Percentiles rank a stretch among this genome's conserved stretches.
These are phyloP conservation scores for Mythimna vitellina DNA, from an alignment of 2,888 invertebrate genomes.

Conservation along the genomic window DNA sequence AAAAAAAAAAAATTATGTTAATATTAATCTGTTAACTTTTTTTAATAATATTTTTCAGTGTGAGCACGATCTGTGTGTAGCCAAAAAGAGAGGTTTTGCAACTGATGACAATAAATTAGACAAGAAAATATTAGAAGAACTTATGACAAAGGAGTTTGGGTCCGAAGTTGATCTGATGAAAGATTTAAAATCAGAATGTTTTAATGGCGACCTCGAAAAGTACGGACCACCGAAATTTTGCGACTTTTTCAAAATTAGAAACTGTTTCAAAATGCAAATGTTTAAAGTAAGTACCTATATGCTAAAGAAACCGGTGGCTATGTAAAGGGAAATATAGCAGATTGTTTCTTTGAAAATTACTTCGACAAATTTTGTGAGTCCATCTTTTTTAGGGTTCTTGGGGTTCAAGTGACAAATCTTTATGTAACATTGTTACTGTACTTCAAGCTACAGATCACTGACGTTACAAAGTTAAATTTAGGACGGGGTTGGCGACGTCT, in stretches of 20 bases:
- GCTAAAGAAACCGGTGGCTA: neutral
- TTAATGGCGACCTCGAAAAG: conserved; percentile 17
- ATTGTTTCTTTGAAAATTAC: too few relatives aligned
- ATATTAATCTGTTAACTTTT: neutral
- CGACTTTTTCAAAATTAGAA: conserved; percentile 32
- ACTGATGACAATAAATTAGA: conserved; percentile 66
- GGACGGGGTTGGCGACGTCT: too few relatives aligned
- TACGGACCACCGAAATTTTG: conserved; percentile 40
- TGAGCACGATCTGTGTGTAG: conserved; percentile 66
- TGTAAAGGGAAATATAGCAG: neutral
- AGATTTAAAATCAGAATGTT: conserved; percentile 27
- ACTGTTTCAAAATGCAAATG: conserved; percentile 18
- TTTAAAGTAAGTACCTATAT: conserved; percentile 31
- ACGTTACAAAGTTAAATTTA: neutral
- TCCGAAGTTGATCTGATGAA: neutral
- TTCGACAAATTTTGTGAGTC: neutral
- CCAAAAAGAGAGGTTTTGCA: conserved; percentile 62
- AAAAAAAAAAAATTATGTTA: neutral
- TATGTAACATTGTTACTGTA: neutral
- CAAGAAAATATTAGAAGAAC: conserved; percentile 49
- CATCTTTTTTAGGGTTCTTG: neutral
- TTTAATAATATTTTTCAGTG: conserved; percentile 63
- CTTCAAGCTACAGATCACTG: neutral
- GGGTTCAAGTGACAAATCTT: neutral
- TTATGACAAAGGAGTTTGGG: conserved; percentile 36